These are phyloP conservation scores for Portevinia maculata DNA, from an alignment of 2,888 invertebrate species.

Conservation along the genomic window DNA sequence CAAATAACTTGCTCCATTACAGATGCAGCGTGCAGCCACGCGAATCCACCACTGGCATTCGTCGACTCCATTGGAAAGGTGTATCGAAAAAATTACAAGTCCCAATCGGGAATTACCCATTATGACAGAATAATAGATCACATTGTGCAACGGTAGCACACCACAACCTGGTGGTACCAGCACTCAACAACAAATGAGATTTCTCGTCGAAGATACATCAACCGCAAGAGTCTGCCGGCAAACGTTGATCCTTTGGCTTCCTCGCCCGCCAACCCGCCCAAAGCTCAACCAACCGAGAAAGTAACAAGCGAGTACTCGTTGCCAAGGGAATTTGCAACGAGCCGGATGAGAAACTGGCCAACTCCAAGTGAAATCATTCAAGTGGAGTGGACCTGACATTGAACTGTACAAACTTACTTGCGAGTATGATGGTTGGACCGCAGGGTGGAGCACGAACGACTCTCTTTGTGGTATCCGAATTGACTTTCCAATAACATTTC, in stretches of 20 bases:
- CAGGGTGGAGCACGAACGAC: neutral
- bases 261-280: neutral
- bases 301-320: conserved; percentile 11
- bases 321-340: conserved; percentile 29
- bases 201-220: conserved; percentile 59
- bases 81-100: conserved; percentile 66
- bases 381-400: conserved; percentile 41
- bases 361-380: conserved; percentile 45
- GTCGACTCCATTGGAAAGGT: conserved; percentile 56
- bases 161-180: conserved; percentile 37
- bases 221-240: conserved; percentile 51
- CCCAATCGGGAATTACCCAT: conserved; percentile 59
- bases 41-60: conserved; percentile 57
- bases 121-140: conserved; percentile 67
- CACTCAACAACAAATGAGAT: conserved; percentile 57
- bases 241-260: conserved; percentile 7
- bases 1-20: conserved; percentile 63
- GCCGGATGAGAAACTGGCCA: conserved; percentile 31
- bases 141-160: conserved; percentile 14
- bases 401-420: conserved; percentile 10
- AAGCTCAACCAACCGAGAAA: conserved; percentile 52
- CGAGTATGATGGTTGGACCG: neutral
- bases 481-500: conserved; percentile 54
- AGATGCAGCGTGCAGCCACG: conserved; percentile 29
- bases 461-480: conserved; percentile 35